Base-by-base conservation (phyloP, 2,888 invertebrate genomes). In the Drosophila yooni region DNA sequence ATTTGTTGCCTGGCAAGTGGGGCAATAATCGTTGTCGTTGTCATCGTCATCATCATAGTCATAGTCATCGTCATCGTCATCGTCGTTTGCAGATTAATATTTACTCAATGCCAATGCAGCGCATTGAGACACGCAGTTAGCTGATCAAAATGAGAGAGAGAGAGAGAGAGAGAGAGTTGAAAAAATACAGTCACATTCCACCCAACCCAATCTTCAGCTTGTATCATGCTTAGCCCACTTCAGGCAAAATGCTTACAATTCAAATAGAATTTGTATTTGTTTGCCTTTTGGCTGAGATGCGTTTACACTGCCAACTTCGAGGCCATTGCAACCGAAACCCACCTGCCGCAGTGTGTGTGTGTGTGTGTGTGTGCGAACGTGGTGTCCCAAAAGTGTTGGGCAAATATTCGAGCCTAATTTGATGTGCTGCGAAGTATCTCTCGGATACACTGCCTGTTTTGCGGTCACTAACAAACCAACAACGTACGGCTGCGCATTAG, bases 261-360 rank as follows among this genome's bases (percentile, higher is more conserved):
- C 88, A 82, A 85, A 84, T 82, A 70, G 77, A 77, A 88, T 89
- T 89, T 85, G 74, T 89, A 83, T 89, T 89, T 84, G 83, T 88
- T 84, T 84, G 86, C 88, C 85, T 71, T 79, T 85, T 82, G 88
- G 89, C 85, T 82, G 76, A 79, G 82, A 66, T 57, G 69, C 74
- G 71, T 72, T 75, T 70, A 68, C 74, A 62, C 34, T 48, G 50
- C 53, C 60, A 27, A 59, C 69, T 25, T 25, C 15, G 65, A 81
- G 71, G 71, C 77, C 81, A 78, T 70, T 81, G 83, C 78, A 76
- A 38, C 77, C 59, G 27, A 70, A 56, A 3, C 58, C 27, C 57
- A 71, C 54, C 74, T 74, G 74, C 11, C 57, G n/a, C 25, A 51
- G 38, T 43, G 25, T 31, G 25, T 33, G 25, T 36, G 13, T 48